These are phyloP conservation scores for Mythimna impura DNA, from an alignment of 2,888 invertebrate genomes.

Conservation along the genomic window DNA sequence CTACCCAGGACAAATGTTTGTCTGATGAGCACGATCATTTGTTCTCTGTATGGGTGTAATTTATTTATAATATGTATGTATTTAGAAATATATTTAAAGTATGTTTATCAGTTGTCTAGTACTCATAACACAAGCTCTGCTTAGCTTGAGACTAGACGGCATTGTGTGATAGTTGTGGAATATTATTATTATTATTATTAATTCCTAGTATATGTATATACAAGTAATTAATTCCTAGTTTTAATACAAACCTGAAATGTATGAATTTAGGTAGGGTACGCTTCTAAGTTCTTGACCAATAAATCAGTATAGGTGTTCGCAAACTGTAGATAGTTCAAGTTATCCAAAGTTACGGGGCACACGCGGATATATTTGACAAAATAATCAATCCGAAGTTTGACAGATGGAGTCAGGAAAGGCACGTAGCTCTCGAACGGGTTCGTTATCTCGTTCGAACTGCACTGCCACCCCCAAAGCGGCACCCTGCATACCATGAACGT, in stretches of 20 bases:
- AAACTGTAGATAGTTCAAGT: slow-evolving; percentile 43
- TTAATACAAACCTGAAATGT: neutral
- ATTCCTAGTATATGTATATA: too few relatives aligned
- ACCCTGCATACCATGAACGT: slow-evolving; percentile 64
- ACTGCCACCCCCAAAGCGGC: slow-evolving; percentile 64
- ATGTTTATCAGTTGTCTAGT: too few relatives aligned
- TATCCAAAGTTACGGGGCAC: slow-evolving; percentile 20
- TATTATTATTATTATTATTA: too few relatives aligned
- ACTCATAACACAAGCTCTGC: too few relatives aligned
- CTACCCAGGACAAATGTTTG: too few relatives aligned
- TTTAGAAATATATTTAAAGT: too few relatives aligned
- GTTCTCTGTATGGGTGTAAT: too few relatives aligned
- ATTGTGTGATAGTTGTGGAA: too few relatives aligned
- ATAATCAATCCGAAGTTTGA: slow-evolving; percentile 83
- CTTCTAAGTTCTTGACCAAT: slow-evolving; percentile 18
- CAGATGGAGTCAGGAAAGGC: slow-evolving; percentile 75
- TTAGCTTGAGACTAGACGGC: too few relatives aligned
- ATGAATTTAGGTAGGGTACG: neutral
- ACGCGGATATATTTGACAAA: slow-evolving; percentile 74
- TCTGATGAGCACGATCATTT: too few relatives aligned
- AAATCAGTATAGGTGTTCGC: slow-evolving; percentile 11
- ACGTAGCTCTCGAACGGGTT: slow-evolving; percentile 77
- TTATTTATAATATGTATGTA: too few relatives aligned
- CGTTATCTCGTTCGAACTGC: slow-evolving; percentile 80
- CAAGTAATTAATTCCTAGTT: too few relatives aligned